A percentile compares a stretch with the other conserved stretches of the same genome.
These are phyloP conservation scores for Phoeniculus purpureus DNA, from an alignment of 2,797 vertebrate species.

Conservation along the genomic window DNA sequence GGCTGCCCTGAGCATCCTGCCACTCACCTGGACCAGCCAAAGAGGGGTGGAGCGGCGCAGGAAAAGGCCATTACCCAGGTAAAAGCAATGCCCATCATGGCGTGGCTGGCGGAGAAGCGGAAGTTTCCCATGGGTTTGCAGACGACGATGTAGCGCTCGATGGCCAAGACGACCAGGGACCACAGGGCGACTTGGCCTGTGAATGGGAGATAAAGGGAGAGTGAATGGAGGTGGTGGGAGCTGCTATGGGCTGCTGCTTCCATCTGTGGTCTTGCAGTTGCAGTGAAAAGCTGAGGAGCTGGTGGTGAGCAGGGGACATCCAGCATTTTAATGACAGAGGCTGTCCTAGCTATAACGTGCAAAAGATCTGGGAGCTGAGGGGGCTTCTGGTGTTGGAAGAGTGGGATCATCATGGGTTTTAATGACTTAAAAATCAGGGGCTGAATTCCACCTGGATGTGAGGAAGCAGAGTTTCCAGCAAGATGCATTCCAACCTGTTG, in stretches of 20 bases:
- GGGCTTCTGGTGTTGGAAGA: background rate
- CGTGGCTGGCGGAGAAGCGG: constrained; percentile 77
- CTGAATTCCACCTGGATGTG: background rate
- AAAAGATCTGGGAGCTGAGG: background rate
- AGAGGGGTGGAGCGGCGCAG: constrained; percentile 80
- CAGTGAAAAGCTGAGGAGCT: background rate
- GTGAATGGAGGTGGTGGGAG: background rate
- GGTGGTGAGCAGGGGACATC: background rate
- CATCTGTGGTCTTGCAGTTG: background rate
- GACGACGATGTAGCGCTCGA: constrained; percentile 77
- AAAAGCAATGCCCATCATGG: constrained; percentile 76
- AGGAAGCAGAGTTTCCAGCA: background rate
- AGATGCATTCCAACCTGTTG: constrained; percentile 22
- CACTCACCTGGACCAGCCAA: constrained; percentile 83
- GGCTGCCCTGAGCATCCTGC: accelerated
- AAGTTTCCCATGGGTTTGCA: constrained; percentile 89
- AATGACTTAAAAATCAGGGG: background rate
- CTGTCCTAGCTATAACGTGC: accelerated
- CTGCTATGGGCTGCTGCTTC: background rate
- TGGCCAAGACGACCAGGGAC: constrained; percentile 68
- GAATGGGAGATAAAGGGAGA: background rate
- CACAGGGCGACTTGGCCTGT: constrained; percentile 62
- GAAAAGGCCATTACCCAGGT: constrained; percentile 83
- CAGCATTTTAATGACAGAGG: background rate
- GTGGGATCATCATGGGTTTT: background rate